phyloP scores from a whole-genome alignment of 1,140 invertebrate species.

The Eurosta solidaginis region DNA sequence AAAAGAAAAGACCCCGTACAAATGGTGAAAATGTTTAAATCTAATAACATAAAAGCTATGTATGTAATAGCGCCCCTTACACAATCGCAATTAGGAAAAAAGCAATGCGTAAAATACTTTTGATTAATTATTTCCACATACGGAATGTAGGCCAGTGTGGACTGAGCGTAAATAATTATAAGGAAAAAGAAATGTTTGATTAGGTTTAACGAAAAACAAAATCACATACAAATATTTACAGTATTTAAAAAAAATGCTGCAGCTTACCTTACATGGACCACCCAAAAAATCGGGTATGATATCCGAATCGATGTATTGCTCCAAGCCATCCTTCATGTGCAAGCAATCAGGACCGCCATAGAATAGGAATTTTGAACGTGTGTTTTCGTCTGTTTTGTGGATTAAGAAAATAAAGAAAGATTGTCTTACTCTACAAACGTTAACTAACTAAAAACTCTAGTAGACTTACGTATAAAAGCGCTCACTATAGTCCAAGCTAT shows the following conservation, averaged over 20 bases:
- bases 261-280: constrained; percentile 80
- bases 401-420: not conserved
- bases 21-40: not conserved
- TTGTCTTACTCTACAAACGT: not conserved
- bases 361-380: constrained; percentile 91
- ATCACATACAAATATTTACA: constrained; percentile 8
- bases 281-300: constrained; percentile 91
- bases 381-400: constrained; percentile 80
- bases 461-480: constrained; percentile 83
- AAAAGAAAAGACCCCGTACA: no score
- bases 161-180: constrained; percentile 8
- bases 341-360: constrained; percentile 88
- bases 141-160: constrained; percentile 44
- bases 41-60: constrained; percentile 12
- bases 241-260: not conserved
- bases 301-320: constrained; percentile 85
- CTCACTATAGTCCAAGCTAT: constrained; percentile 96
- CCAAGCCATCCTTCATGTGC: constrained; percentile 74
- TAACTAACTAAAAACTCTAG: not conserved
- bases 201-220: not conserved
- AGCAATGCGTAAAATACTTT: constrained; percentile 57
- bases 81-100: constrained; percentile 59
- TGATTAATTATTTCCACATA: constrained; percentile 55
- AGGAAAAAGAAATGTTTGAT: not conserved
- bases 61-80: constrained; percentile 47